Evolutionary conservation across 2,888 invertebrate species (phyloP).

Genomic region (Bruchidius siliquastri): DNA sequence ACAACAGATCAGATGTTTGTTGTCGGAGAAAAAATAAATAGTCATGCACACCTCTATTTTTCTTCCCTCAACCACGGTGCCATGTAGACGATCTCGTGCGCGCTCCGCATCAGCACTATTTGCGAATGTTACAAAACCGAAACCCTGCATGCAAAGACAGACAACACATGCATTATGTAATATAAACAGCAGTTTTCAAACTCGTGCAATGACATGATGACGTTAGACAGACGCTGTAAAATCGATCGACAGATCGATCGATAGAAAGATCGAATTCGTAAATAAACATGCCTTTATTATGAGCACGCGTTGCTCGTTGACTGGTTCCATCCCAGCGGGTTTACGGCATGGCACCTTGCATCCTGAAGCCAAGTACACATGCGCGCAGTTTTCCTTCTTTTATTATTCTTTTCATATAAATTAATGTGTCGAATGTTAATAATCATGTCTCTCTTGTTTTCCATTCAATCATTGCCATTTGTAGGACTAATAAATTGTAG

Average conservation of each 20-base stretch:
- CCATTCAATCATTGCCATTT: too few relatives aligned
- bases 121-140: slow-evolving; percentile 99
- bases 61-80: slow-evolving; percentile 99
- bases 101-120: slow-evolving; percentile 99
- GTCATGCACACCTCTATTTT: slow-evolving; percentile 99
- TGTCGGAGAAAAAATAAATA: slow-evolving; percentile 18
- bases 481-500: too few relatives aligned
- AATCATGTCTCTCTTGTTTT: too few relatives aligned
- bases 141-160: slow-evolving; percentile 99
- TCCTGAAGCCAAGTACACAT: background rate
- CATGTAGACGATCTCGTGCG: slow-evolving; percentile 99
- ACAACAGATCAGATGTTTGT: background rate
- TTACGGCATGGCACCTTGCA: background rate
- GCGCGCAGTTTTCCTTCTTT: background rate
- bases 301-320: too few relatives aligned
- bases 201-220: slow-evolving; percentile 67
- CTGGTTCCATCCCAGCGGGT: background rate
- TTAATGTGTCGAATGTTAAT: too few relatives aligned
- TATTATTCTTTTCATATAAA: too few relatives aligned
- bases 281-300: slow-evolving; percentile 23
- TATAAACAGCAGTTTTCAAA: slow-evolving; percentile 70
- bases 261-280: background rate
- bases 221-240: slow-evolving; percentile 41
- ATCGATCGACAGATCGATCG: too few relatives aligned
- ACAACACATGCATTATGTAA: slow-evolving; percentile 79